Evolutionary conservation across 2,797 vertebrate genomes (phyloP).

Genomic region (Gadopsis marmoratus): DNA sequence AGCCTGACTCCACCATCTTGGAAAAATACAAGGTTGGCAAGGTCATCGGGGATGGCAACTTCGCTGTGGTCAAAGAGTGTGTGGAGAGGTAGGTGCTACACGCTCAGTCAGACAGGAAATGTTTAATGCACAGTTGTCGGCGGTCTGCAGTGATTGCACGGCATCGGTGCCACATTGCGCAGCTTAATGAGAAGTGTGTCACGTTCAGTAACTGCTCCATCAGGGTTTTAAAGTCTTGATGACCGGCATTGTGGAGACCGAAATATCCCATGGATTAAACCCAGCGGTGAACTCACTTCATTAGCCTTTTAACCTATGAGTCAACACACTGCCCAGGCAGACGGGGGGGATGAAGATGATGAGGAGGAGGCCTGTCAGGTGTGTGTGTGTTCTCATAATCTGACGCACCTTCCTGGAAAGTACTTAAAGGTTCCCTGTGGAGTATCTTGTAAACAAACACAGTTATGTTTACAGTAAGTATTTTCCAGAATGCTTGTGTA

Average conservation of each 20-base stretch:
- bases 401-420: slow-evolving; percentile 18
- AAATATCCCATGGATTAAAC: slow-evolving; percentile 56
- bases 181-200: slow-evolving; percentile 24
- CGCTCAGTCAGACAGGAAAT: neutral
- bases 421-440: neutral
- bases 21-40: slow-evolving; percentile 97
- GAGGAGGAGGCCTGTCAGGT: neutral
- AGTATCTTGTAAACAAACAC: slow-evolving; percentile 10
- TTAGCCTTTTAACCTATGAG: slow-evolving; percentile 63
- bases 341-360: slow-evolving; percentile 8
- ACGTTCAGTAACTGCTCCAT: slow-evolving; percentile 29
- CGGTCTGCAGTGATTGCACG: neutral
- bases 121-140: slow-evolving; percentile 7
- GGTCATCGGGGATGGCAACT: slow-evolving; percentile 98
- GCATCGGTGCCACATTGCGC: neutral
- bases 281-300: slow-evolving; percentile 59
- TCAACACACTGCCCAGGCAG: slow-evolving; percentile 36
- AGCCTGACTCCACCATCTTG: slow-evolving; percentile 85
- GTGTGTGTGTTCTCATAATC: slow-evolving; percentile 7
- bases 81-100: slow-evolving; percentile 88
- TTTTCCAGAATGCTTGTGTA: neutral
- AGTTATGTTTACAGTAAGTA: neutral
- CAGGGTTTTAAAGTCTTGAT: slow-evolving; percentile 37
- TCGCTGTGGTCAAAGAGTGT: slow-evolving; percentile 97
- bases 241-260: slow-evolving; percentile 40